Percentiles rank a stretch among this genome's conserved stretches.
Conservation (phyloP, 2,113 vertebrate species). For the Arenaria interpres region DNA sequence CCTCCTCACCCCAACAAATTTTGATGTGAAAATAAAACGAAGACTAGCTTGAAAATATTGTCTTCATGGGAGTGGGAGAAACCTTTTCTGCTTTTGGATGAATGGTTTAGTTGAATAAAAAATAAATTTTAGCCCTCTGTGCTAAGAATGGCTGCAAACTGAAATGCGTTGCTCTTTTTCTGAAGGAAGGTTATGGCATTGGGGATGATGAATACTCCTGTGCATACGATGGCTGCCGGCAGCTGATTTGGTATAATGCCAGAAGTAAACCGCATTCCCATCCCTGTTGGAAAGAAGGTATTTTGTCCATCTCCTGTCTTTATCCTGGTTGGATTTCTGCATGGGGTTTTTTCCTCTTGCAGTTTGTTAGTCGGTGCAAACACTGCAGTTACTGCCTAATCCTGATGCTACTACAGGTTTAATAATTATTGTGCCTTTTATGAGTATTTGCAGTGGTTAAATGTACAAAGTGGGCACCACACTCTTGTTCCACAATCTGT, state of each 20-base stretch:
- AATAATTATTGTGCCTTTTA: background rate
- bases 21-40: background rate
- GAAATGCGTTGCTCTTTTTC: background rate
- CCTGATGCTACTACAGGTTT: background rate
- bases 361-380: background rate
- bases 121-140: background rate
- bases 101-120: background rate
- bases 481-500: background rate
- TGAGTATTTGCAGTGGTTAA: background rate
- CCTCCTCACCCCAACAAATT: background rate
- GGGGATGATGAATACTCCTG: slow-evolving; percentile 98
- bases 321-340: background rate
- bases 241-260: slow-evolving; percentile 99
- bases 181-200: slow-evolving; percentile 97
- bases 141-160: background rate
- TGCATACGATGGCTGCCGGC: slow-evolving; percentile 98
- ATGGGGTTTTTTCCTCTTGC: background rate
- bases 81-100: background rate
- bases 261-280: slow-evolving; percentile 97
- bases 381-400: background rate
- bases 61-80: background rate
- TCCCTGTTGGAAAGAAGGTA: slow-evolving; percentile 99
- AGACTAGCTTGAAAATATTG: background rate
- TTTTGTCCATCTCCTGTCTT: background rate
- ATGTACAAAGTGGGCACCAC: background rate